Evolutionary conservation across 2,888 invertebrate genomes (phyloP).

Genomic region (Phrixothrix hirtus): DNA sequence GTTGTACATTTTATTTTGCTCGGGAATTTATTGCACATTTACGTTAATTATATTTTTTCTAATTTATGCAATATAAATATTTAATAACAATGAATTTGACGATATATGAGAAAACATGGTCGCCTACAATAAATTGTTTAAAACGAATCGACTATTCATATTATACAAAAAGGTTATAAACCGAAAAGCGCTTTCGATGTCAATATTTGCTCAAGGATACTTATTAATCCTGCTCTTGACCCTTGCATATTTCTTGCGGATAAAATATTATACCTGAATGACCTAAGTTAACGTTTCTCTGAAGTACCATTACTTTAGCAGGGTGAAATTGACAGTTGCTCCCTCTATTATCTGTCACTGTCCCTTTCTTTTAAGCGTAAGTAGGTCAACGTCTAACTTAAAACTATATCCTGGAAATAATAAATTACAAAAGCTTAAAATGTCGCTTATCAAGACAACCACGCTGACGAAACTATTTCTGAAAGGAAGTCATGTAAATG

Average conservation of each 20-base stretch:
- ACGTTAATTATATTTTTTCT: no score
- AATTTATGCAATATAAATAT: no score
- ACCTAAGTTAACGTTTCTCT: constrained; percentile 16
- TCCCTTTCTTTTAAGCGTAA: constrained; percentile 28
- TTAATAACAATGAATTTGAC: no score
- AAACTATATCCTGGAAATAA: constrained; percentile 22
- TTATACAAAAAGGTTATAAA: no score
- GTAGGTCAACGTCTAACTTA: constrained; percentile 25
- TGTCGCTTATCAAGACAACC: no score
- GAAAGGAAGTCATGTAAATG: no score
- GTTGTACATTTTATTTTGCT: no score
- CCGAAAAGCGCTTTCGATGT: not conserved
- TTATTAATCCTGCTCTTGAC: constrained; percentile 2
- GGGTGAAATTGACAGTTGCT: constrained; percentile 33
- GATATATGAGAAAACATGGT: no score
- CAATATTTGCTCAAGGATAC: not conserved
- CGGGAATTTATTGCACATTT: no score
- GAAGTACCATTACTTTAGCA: constrained; percentile 28
- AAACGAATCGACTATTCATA: no score
- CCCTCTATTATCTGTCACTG: constrained; percentile 31
- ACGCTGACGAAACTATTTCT: no score
- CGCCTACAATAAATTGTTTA: no score
- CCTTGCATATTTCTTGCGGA: constrained; percentile 2
- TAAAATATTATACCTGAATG: constrained; percentile 9
- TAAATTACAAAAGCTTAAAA: constrained; percentile 26